phyloP scores from a whole-genome alignment of 2,113 vertebrate species.

The Myodes glareolus region DNA sequence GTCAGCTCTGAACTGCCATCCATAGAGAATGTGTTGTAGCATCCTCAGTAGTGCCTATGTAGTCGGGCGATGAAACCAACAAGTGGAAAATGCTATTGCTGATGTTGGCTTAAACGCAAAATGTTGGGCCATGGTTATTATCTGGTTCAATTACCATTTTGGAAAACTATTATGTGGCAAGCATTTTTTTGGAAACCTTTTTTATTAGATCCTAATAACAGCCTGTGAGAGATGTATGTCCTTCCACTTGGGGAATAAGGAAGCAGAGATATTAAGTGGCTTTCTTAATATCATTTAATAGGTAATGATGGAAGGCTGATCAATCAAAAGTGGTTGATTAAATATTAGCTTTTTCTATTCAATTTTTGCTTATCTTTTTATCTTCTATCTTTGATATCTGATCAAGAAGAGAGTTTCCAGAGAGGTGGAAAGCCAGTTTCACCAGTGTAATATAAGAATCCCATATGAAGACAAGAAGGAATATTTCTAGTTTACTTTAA shows the following conservation, averaged over 20 bases:
- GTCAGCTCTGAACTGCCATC: neutral
- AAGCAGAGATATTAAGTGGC: neutral
- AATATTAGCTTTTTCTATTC: neutral
- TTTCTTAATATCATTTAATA: conserved; percentile 32
- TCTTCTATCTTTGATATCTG: neutral
- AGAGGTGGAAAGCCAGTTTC: neutral
- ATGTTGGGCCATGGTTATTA: neutral
- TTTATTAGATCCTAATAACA: conserved; percentile 30
- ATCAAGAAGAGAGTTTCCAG: conserved; percentile 1
- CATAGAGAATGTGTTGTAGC: neutral
- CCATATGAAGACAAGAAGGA: neutral
- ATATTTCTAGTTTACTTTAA: conserved; percentile 3
- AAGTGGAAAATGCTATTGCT: neutral
- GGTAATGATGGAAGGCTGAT: neutral
- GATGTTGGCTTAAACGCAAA: neutral
- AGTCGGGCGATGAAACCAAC: neutral
- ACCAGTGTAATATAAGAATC: neutral
- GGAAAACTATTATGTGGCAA: neutral
- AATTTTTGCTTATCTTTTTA: neutral
- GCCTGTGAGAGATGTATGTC: neutral
- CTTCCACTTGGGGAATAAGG: conserved; percentile 32
- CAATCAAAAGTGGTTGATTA: neutral
- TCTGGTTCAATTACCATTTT: conserved; percentile 41
- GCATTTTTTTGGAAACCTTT: neutral
- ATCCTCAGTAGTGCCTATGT: neutral